phyloP scores from a whole-genome alignment of 2,113 vertebrate genomes.

The Protobothrops mucrosquamatus region DNA sequence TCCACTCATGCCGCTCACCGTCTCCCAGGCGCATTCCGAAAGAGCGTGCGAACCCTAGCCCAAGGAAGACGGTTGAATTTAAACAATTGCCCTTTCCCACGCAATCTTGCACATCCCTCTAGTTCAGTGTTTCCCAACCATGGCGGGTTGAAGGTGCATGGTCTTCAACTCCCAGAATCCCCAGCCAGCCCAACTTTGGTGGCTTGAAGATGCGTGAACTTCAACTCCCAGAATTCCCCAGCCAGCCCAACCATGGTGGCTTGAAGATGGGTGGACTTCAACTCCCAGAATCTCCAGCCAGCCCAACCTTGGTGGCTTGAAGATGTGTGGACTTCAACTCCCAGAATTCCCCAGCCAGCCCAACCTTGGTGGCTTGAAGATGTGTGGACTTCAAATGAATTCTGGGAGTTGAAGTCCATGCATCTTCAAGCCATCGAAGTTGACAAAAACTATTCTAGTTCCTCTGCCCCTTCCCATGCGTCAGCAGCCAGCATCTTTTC shows the following conservation, averaged over 20 bases:
- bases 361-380: too few species aligned
- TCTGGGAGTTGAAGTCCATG: neutral
- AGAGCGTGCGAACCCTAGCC: conserved; percentile 86
- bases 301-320: too few species aligned
- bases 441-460: neutral
- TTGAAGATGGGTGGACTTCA: accelerated
- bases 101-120: neutral
- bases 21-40: conserved; percentile 79
- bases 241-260: too few species aligned
- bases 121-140: neutral
- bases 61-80: neutral
- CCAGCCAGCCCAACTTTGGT: too few species aligned
- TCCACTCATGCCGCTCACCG: conserved; percentile 86
- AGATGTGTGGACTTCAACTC: too few species aligned
- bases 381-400: neutral
- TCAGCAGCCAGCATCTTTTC: neutral
- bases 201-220: too few species aligned
- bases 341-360: too few species aligned
- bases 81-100: neutral
- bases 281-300: too few species aligned
- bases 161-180: too few species aligned
- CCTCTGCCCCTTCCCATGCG: neutral
- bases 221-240: too few species aligned
- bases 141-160: neutral
- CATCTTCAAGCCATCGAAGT: neutral